These are phyloP conservation scores for Apodemus speciosus DNA, from an alignment of 2,113 vertebrate species.

Conservation along the genomic window DNA sequence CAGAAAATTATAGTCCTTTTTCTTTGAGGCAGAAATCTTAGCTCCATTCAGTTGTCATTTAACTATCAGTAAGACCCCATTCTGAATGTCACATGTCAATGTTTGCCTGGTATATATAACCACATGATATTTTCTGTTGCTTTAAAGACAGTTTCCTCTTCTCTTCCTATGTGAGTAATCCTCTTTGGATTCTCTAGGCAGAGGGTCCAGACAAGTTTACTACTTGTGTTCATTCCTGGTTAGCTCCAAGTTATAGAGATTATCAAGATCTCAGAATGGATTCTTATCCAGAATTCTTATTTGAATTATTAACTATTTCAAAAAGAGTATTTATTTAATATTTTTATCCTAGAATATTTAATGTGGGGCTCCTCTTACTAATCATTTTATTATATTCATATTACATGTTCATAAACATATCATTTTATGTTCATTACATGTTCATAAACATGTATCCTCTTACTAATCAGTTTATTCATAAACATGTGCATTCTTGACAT, in stretches of 20 bases:
- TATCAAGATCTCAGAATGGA: conserved; percentile 60
- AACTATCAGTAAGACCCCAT: conserved; percentile 54
- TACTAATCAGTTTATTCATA: conserved; percentile 70
- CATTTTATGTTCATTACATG: no score
- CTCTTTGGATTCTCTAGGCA: neutral
- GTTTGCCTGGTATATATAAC: conserved; percentile 53
- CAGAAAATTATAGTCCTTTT: conserved; percentile 78
- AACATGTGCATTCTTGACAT: conserved; percentile 5
- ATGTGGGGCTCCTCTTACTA: conserved; percentile 56
- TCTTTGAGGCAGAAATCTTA: conserved; percentile 67
- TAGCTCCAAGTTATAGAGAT: neutral
- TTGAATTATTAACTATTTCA: conserved; percentile 57
- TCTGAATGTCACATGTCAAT: neutral
- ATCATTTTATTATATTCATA: conserved; percentile 70
- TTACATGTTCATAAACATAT: no score
- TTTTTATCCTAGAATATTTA: conserved; percentile 51
- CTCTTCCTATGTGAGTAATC: conserved; percentile 42
- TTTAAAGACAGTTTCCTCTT: conserved; percentile 27
- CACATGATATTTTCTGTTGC: conserved; percentile 38
- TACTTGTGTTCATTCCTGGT: neutral
- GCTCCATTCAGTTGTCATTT: conserved; percentile 53
- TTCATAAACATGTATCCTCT: neutral
- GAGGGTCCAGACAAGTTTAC: conserved; percentile 8
- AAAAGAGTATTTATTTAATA: conserved; percentile 47
- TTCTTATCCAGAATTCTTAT: conserved; percentile 51